Base-by-base conservation (phyloP, 2,888 invertebrate genomes). In the Cremastinae sp. region DNA sequence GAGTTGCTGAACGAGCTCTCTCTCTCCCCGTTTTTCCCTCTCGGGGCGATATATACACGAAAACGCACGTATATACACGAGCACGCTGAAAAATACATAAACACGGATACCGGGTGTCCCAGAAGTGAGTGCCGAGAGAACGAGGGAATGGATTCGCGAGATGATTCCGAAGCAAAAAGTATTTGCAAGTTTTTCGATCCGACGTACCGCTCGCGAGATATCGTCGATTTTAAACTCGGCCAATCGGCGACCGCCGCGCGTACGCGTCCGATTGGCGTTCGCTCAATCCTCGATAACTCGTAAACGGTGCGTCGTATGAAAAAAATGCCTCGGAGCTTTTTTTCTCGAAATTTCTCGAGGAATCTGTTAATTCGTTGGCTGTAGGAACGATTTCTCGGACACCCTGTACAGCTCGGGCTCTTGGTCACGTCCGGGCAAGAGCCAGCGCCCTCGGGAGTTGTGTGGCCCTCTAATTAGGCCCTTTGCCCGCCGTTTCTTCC, bases 401-500 rank as follows among this genome's bases (percentile, higher is more conserved):
- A 28, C 28, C 5, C 28, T 53, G 70, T 54, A 62, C 59, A 51
- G 51, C 61, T 69, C 51, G 69, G 59, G 69, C 71, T 58, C 64
- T 62, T 49, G 56, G 65, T 66, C 71, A 71, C 71, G 9, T 59
- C 53, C 34, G 58, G 61, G 38, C 74, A 45, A 22, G 34, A 62
- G 43, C 28, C 20, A 9, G 45, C 54, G 68, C 71, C 71, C 74
- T 54, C 22, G 69, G 64, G 79, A 71, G 64, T 62, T 75, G 80
- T 78, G 79, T 82, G 84, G 82, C 82, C 83, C 85, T 85, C 84
- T 85, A 85, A 87, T 87, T 86, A 86, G 85, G 83, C 84, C 78
- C 76, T 81, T 28, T 76, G 81, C 79, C 84, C 84, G 84, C 84
- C 82, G 81, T 78, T 79, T 79, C 74, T 79, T 75, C 79, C 51